Evolutionary conservation across 2,797 vertebrate genomes (phyloP).

Genomic region (Scomberomorus guttatus): DNA sequence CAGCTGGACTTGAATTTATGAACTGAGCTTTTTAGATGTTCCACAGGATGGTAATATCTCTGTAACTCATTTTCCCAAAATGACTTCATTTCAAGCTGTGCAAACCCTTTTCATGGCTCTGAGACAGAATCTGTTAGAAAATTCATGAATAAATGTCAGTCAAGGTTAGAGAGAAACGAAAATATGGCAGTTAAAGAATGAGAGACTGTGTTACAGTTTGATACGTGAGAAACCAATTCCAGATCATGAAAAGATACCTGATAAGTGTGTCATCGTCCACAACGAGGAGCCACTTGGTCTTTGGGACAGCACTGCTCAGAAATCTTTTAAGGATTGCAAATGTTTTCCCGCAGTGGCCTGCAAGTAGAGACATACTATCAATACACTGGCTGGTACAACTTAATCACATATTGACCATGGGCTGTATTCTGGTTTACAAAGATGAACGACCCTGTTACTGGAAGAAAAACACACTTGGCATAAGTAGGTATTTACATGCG

Average conservation of each 20-base stretch:
- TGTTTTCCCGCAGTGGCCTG: slow-evolving; percentile 98
- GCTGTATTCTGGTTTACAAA: slow-evolving; percentile 47
- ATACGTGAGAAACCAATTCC: slow-evolving; percentile 4
- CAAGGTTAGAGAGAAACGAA: slow-evolving; percentile 17
- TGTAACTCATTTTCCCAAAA: slow-evolving; percentile 36
- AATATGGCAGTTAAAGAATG: slow-evolving; percentile 16
- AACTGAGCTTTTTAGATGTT: slow-evolving; percentile 53
- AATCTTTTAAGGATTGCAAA: slow-evolving; percentile 96
- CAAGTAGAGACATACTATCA: slow-evolving; percentile 58
- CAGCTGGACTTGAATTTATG: slow-evolving; percentile 57
- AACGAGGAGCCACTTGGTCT: slow-evolving; percentile 91
- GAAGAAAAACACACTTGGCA: slow-evolving; percentile 37
- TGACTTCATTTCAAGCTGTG: slow-evolving; percentile 31
- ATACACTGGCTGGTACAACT: slow-evolving; percentile 39
- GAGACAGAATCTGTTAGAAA: slow-evolving; percentile 35
- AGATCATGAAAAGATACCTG: slow-evolving; percentile 84
- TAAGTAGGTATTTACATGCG: slow-evolving; percentile 39
- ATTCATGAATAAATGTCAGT: slow-evolving; percentile 45
- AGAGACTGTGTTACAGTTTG: background rate
- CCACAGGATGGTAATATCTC: slow-evolving; percentile 45
- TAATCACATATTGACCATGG: slow-evolving; percentile 67
- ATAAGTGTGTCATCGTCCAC: slow-evolving; percentile 98
- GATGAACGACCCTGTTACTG: slow-evolving; percentile 58
- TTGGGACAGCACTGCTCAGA: slow-evolving; percentile 85
- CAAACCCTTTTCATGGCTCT: slow-evolving; percentile 25